Conservation (phyloP, 2,113 vertebrate species). For the Ophthalmolycus amberensis region DNA sequence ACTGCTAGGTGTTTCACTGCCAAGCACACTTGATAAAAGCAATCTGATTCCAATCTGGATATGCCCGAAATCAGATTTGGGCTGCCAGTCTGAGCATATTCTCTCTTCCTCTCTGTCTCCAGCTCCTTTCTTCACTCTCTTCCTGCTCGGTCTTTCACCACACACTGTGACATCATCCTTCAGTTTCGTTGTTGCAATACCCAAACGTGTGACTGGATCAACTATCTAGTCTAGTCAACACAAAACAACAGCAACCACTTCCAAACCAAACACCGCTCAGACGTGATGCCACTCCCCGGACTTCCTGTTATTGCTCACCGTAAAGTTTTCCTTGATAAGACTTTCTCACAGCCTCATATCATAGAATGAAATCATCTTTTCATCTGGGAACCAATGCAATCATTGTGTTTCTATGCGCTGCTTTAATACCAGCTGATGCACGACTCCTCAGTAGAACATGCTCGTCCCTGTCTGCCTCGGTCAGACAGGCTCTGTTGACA, state of each 20-base stretch:
- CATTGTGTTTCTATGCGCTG: conserved; percentile 31
- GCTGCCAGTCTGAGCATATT: conserved; percentile 29
- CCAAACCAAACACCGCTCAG: conserved; percentile 16
- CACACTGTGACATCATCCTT: conserved; percentile 11
- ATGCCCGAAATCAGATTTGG: conserved; percentile 13
- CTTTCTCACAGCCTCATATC: conserved; percentile 12
- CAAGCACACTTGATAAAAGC: conserved; percentile 11
- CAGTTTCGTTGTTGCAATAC: conserved; percentile 35
- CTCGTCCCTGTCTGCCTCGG: not conserved
- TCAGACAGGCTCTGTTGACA: conserved; percentile 39
- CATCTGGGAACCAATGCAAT: conserved; percentile 32
- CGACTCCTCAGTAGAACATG: conserved; percentile 24
- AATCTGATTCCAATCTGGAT: conserved; percentile 55
- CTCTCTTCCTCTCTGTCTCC: conserved; percentile 1
- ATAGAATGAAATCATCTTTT: conserved; percentile 35
- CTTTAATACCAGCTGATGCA: conserved; percentile 13
- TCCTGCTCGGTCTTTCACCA: conserved; percentile 1
- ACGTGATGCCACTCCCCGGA: conserved; percentile 45
- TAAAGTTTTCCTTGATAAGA: conserved; percentile 43
- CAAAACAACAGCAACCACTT: conserved; percentile 17
- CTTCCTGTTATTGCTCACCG: conserved; percentile 48
- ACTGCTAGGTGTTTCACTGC: conserved; percentile 3
- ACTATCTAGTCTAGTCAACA: conserved; percentile 21
- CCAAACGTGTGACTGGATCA: conserved; percentile 48
- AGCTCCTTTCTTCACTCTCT: not conserved